phyloP scores from a whole-genome alignment of 2,888 invertebrate genomes.

The Agonopterix alstromeriana region DNA sequence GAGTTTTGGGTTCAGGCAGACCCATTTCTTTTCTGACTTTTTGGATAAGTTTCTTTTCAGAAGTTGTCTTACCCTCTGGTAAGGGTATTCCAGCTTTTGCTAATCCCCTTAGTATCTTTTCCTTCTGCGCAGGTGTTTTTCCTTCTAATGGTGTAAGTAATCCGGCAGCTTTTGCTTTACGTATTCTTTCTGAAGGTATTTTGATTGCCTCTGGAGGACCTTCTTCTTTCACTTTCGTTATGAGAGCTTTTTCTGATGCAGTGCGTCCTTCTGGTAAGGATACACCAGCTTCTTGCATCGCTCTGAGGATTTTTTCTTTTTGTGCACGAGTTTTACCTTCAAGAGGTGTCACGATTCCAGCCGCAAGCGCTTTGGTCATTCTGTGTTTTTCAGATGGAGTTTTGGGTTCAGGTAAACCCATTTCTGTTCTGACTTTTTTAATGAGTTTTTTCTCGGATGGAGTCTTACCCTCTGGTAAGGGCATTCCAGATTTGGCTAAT shows the following conservation, averaged over 20 bases:
- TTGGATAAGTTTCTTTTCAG: slow-evolving; percentile 22
- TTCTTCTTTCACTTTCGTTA: slow-evolving; percentile 1
- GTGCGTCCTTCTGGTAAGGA: slow-evolving; percentile 7
- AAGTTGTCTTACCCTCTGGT: slow-evolving; percentile 24
- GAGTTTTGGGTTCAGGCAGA: slow-evolving; percentile 26
- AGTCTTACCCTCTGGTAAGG: slow-evolving; percentile 24
- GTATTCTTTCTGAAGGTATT: slow-evolving; percentile 14
- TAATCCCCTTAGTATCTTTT: slow-evolving; percentile 15
- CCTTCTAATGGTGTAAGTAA: slow-evolving; percentile 27
- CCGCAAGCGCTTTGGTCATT: slow-evolving; percentile 17
- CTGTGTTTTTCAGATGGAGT: slow-evolving; percentile 15
- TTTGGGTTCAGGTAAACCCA: slow-evolving; percentile 27
- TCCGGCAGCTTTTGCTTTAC: slow-evolving; percentile 16
- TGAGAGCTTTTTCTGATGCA: slow-evolving; percentile 6
- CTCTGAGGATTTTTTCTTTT: slow-evolving; percentile 15
- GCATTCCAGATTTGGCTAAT: slow-evolving; percentile 12
- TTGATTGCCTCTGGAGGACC: background rate
- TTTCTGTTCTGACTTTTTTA: slow-evolving; percentile 14
- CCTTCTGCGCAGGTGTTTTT: slow-evolving; percentile 22
- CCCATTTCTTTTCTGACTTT: slow-evolving; percentile 19
- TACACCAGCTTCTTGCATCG: slow-evolving; percentile 11
- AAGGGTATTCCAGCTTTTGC: slow-evolving; percentile 16
- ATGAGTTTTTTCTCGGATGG: slow-evolving; percentile 24
- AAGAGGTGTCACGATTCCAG: slow-evolving; percentile 20
- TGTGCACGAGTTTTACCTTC: slow-evolving; percentile 19